Base-by-base conservation (phyloP, 2,888 invertebrate species). In the Aphidoletes aphidimyza region DNA sequence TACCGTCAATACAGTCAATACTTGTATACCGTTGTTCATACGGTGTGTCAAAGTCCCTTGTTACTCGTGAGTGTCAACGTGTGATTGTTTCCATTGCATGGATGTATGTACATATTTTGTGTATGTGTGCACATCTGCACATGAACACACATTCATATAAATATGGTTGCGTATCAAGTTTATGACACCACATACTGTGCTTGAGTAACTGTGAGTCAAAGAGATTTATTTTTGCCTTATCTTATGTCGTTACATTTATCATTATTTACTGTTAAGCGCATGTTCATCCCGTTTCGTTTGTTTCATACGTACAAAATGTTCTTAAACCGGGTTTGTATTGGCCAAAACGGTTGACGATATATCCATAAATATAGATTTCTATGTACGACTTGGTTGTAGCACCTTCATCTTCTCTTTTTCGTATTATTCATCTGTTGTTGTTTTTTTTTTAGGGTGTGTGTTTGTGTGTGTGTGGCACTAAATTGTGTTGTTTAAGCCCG, bases 191-290 rank as follows among this genome's bases (percentile, higher is more conserved):
- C n/a, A n/a, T n/a, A n/a, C n/a, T n/a, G 47, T 17, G 47, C 9
- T 2, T 11, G 47, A 47, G 47, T 47, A 47, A 47, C 47, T 47
- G 54, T 54, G 22, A 54, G 54, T 54, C 54, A n/a, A 69, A 69
- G 69, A 69, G 69, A 69, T 69, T 69, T 69, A 69, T 69, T 30
- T 45, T 36, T 30, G 36, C 30, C 19, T 69, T 69, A 69, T 69
- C 69, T 45, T 69, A 30, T 69, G 69, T 69, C 69, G 69, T 69
- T 69, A 69, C 69, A 36, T 69, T 69, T 69, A 69, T 69, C 69
- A 69, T 69, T 69, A 69, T 69, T 34, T 69, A 69, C 69, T 34
- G 69, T 69, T 69, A 69, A 36, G 69, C 69, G 69, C 69, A 69
- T 69, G 36, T 69, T 69, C 69, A 69, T 69, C 69, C 69, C 14